These are phyloP conservation scores for Rhagophthalmus giganteus DNA, from an alignment of 2,888 invertebrate species.

Conservation along the genomic window DNA sequence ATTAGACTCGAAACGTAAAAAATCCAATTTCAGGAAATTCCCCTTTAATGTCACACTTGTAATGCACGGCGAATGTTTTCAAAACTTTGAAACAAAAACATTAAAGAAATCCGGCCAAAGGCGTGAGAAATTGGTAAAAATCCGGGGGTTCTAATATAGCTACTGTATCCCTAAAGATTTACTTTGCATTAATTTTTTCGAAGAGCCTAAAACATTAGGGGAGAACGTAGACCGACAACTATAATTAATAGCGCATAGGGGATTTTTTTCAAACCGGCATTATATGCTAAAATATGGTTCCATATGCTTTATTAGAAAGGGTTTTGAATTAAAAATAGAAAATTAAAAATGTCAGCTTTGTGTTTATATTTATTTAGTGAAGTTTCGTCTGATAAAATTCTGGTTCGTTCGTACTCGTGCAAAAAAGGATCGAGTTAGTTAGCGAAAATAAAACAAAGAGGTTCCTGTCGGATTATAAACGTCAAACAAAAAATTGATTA, in stretches of 20 bases:
- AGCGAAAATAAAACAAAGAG: too few species aligned
- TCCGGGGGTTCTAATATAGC: constrained; percentile 2
- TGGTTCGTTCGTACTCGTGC: neutral
- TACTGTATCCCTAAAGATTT: constrained; percentile 4
- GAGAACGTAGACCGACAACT: constrained; percentile 13
- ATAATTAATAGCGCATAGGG: constrained; percentile 26
- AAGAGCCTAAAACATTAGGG: constrained; percentile 11
- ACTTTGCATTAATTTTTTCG: constrained; percentile 17
- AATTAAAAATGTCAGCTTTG: constrained; percentile 1
- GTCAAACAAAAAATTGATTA: neutral
- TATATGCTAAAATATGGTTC: constrained; percentile 23
- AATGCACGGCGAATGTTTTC: constrained; percentile 30
- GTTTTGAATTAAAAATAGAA: constrained; percentile 18
- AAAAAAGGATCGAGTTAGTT: constrained; percentile 1
- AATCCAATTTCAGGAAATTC: constrained; percentile 15
- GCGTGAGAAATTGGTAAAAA: constrained; percentile 19
- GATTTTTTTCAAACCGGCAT: constrained; percentile 16
- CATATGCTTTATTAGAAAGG: constrained; percentile 14
- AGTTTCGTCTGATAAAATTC: too few species aligned
- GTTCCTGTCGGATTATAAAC: neutral
- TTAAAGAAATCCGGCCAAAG: constrained; percentile 20
- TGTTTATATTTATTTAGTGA: constrained; percentile 7
- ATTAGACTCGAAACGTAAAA: constrained; percentile 2
- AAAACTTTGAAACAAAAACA: constrained; percentile 26
- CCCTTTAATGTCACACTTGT: constrained; percentile 30